Evolutionary conservation across 1,140 invertebrate genomes (phyloP).

Genomic region (Macrosteles quadrilineatus): DNA sequence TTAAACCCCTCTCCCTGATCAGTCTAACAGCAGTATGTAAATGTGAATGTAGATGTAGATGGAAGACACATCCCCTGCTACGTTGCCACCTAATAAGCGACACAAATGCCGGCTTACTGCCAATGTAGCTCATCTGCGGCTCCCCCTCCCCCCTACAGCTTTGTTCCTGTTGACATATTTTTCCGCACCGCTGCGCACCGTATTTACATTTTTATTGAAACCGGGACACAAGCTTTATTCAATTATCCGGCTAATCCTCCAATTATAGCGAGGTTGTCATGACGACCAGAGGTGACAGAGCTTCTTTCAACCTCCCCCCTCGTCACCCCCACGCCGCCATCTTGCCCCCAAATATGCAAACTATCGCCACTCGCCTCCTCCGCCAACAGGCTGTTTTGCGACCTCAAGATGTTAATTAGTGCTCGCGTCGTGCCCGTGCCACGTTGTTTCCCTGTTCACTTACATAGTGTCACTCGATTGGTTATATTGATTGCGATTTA

Average conservation of each 20-base stretch:
- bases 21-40: neutral
- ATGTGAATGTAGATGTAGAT: neutral
- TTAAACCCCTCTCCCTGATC: neutral
- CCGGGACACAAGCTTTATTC: slow-evolving; percentile 32
- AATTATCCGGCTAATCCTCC: slow-evolving; percentile 36
- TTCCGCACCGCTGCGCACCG: neutral
- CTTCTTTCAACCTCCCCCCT: neutral
- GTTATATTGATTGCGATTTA: too few species aligned
- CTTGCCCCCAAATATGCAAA: slow-evolving; percentile 23
- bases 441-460: too few species aligned
- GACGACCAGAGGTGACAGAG: slow-evolving; percentile 27
- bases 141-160: neutral
- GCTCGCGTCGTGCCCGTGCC: too few species aligned
- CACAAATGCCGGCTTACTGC: neutral
- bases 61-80: neutral
- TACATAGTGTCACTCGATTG: too few species aligned
- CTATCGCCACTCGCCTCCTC: neutral
- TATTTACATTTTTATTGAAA: slow-evolving; percentile 39
- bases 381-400: too few species aligned
- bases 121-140: slow-evolving; percentile 1
- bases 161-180: slow-evolving; percentile 26
- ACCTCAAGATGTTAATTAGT: too few species aligned
- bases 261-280: slow-evolving; percentile 33
- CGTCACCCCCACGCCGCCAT: neutral
- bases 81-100: slow-evolving; percentile 11